These are phyloP conservation scores for Semaprochilodus insignis DNA, from an alignment of 2,797 vertebrate species.

Conservation along the genomic window DNA sequence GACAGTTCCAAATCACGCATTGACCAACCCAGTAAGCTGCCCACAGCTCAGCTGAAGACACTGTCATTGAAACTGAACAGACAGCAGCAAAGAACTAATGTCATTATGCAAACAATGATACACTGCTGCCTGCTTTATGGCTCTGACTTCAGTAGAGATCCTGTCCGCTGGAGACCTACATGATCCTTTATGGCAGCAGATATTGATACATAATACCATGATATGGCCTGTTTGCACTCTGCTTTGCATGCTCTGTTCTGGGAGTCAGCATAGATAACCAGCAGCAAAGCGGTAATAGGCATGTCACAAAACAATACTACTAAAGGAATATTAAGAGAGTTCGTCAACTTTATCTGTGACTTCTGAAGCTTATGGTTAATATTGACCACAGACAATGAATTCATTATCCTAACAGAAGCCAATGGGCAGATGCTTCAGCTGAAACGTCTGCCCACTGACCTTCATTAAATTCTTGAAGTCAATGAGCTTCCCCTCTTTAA, in stretches of 20 bases:
- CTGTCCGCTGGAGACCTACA: neutral
- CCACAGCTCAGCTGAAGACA: neutral
- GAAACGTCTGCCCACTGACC: too few relatives aligned
- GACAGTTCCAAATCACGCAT: neutral
- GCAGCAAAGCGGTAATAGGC: neutral
- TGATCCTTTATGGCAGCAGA: slow-evolving; percentile 15
- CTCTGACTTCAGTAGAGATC: neutral
- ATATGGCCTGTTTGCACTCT: neutral
- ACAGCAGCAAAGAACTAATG: neutral
- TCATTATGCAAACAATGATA: slow-evolving; percentile 4
- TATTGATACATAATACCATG: neutral
- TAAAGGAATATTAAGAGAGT: neutral
- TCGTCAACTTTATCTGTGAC: neutral
- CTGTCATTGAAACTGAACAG: neutral
- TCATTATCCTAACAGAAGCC: neutral
- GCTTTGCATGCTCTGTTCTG: slow-evolving; percentile 12
- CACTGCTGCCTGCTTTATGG: neutral
- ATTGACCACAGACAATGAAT: neutral
- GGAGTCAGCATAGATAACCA: neutral
- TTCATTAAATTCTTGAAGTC: neutral
- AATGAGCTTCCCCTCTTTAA: neutral
- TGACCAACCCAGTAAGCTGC: neutral
- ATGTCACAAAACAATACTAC: neutral
- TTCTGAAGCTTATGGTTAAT: neutral
- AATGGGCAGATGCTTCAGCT: too few relatives aligned